phyloP scores from a whole-genome alignment of 1,140 invertebrate genomes.

The Trichogramma pretiosum region DNA sequence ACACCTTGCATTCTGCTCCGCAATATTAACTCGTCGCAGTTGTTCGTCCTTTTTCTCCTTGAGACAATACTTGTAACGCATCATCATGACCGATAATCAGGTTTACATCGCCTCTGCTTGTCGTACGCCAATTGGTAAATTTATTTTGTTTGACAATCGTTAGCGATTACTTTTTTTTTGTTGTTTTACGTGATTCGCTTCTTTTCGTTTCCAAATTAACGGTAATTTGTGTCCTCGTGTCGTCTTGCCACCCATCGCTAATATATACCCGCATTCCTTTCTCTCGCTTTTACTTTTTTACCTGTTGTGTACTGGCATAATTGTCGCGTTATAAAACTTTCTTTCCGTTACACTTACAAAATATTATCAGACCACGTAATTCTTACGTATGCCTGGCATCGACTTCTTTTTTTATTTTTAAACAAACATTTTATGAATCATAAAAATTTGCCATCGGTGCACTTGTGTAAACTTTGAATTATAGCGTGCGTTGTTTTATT shows the following conservation, averaged over 20 bases:
- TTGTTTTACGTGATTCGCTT: not conserved
- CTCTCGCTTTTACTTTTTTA: not conserved
- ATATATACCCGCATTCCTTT: not conserved
- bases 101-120: constrained; percentile 58
- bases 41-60: no score
- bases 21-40: no score
- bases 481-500: no score
- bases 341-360: not conserved
- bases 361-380: not conserved
- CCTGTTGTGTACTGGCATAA: not conserved
- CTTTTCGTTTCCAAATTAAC: not conserved
- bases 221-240: not conserved
- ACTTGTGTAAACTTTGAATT: no score
- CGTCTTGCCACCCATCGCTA: not conserved
- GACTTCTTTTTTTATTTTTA: constrained; percentile 1
- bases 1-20: no score
- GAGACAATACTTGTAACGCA: no score
- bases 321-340: not conserved
- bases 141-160: not conserved
- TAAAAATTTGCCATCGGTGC: not conserved
- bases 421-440: constrained; percentile 14
- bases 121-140: constrained; percentile 58
- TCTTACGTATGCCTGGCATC: not conserved
- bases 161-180: not conserved
- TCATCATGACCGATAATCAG: constrained; percentile 23